These are phyloP conservation scores for Lepidonotus clava DNA, from an alignment of 2,888 invertebrate species.

Conservation along the genomic window DNA sequence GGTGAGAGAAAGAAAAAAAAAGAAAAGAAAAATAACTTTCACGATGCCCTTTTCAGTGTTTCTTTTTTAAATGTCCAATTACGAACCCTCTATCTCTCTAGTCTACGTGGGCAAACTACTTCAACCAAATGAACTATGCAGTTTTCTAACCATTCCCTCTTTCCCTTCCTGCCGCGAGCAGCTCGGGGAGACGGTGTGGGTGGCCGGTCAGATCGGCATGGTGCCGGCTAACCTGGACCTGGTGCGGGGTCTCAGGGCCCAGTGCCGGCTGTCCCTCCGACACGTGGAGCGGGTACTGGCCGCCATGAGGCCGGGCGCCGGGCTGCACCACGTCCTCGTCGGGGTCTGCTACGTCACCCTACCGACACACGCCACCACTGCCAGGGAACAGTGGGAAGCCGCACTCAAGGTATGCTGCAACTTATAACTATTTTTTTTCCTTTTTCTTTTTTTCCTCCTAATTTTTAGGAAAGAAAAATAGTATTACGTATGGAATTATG, in stretches of 20 bases:
- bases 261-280: slow-evolving; percentile 90
- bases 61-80: too few species aligned
- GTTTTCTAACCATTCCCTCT: not conserved
- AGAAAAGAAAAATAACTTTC: too few species aligned
- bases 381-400: slow-evolving; percentile 87
- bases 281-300: slow-evolving; percentile 91
- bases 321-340: slow-evolving; percentile 89
- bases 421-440: too few species aligned
- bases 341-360: slow-evolving; percentile 93
- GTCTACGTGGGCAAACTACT: not conserved
- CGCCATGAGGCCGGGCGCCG: slow-evolving; percentile 88
- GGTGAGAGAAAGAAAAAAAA: too few species aligned
- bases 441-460: too few species aligned
- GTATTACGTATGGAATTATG: too few species aligned
- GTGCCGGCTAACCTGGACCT: slow-evolving; percentile 90
- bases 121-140: not conserved
- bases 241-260: slow-evolving; percentile 88
- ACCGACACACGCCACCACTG: slow-evolving; percentile 86
- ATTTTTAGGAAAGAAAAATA: too few species aligned
- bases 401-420: slow-evolving; percentile 22
- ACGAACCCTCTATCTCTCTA: too few species aligned
- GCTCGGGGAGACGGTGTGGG: slow-evolving; percentile 82
- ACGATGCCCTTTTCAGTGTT: too few species aligned
- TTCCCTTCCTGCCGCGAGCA: not conserved
- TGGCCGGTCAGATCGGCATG: slow-evolving; percentile 95